Evolutionary conservation across 2,888 invertebrate genomes (phyloP).

Genomic region (Lobophora halterata): DNA sequence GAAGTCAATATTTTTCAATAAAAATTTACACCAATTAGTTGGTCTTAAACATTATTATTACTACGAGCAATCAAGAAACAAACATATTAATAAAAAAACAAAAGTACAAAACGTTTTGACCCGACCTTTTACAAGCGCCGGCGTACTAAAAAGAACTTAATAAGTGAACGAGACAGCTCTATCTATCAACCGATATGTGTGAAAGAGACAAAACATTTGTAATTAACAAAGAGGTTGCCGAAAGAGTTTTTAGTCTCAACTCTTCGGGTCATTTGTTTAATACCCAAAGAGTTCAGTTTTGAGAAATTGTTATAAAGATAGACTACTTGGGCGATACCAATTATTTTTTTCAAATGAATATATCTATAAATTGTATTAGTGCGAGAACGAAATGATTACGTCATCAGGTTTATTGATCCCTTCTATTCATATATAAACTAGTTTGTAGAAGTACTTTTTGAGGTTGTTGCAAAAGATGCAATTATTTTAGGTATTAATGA

Average conservation of each 20-base stretch:
- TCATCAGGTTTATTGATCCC: constrained; percentile 9
- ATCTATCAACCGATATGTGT: constrained; percentile 28
- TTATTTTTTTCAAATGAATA: constrained; percentile 33
- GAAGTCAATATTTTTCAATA: constrained; percentile 65
- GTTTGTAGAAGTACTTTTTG: too few species aligned
- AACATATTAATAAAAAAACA: constrained; percentile 60
- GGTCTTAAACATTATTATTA: constrained; percentile 74
- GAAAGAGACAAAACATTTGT: constrained; percentile 38
- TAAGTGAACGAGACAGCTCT: constrained; percentile 34
- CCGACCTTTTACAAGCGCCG: constrained; percentile 73
- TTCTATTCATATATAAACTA: too few species aligned
- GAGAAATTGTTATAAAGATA: constrained; percentile 50
- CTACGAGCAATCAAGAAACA: constrained; percentile 65
- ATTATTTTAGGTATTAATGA: too few species aligned
- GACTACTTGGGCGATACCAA: constrained; percentile 31
- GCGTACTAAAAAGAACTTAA: constrained; percentile 36
- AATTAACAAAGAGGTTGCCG: constrained; percentile 77
- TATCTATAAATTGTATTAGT: constrained; percentile 24
- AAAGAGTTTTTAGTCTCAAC: constrained; percentile 61
- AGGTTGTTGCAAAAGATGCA: too few species aligned
- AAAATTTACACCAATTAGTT: constrained; percentile 77
- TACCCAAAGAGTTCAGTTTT: constrained; percentile 50
- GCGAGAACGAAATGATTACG: constrained; percentile 13
- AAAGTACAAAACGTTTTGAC: constrained; percentile 68
- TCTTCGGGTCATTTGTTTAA: constrained; percentile 62